Percentiles rank a stretch among this genome's conserved stretches.
Evolutionary conservation across 2,888 invertebrate species (phyloP).

Genomic region (Piscicola geometra): DNA sequence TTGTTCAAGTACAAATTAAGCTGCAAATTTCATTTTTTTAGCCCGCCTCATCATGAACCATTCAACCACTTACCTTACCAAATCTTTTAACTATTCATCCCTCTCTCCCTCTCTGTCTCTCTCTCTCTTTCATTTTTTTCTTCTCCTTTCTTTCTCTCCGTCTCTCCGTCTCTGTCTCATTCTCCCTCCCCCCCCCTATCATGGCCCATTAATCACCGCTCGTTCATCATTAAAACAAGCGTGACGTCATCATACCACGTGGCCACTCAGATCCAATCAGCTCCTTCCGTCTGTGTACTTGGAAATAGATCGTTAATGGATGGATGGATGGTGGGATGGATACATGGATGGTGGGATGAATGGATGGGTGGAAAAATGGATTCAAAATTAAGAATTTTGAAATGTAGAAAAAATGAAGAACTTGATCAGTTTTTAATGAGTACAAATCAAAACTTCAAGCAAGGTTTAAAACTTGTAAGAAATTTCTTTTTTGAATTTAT

Average conservation of each 20-base stretch:
- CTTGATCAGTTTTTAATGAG: too few species aligned
- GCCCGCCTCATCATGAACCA: background rate
- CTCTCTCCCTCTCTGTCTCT: background rate
- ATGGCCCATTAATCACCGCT: too few species aligned
- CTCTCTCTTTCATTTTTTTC: background rate
- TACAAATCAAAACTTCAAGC: too few species aligned
- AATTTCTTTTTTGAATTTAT: background rate
- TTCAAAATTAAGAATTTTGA: too few species aligned
- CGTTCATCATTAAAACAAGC: conserved; percentile 53
- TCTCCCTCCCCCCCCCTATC: background rate
- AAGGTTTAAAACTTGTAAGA: background rate
- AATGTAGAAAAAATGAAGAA: too few species aligned
- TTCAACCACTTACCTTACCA: background rate
- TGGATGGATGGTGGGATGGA: too few species aligned
- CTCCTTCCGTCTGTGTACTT: conserved; percentile 48
- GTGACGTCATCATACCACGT: conserved; percentile 40
- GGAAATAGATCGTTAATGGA: too few species aligned
- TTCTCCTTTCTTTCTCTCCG: background rate
- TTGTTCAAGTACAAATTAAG: too few species aligned
- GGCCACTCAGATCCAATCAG: conserved; percentile 40
- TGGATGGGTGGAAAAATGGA: too few species aligned
- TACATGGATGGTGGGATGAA: too few species aligned
- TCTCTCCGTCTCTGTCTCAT: background rate
- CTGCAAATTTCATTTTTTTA: too few species aligned
- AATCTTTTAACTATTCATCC: background rate